These are phyloP conservation scores for Xenopus tropicalis DNA, from an alignment of 2,113 vertebrate species.

Conservation along the genomic window DNA sequence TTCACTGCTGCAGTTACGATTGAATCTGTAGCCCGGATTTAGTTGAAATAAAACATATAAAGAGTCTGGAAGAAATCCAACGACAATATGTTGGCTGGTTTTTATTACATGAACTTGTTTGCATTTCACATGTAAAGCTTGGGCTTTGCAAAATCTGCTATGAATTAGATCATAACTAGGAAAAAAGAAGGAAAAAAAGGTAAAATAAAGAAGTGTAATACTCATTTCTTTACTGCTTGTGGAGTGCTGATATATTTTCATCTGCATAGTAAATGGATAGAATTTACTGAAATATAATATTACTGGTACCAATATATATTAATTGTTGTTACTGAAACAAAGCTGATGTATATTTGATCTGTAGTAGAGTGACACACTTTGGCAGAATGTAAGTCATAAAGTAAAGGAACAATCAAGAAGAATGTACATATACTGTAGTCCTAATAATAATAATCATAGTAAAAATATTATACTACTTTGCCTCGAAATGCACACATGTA, in stretches of 20 bases:
- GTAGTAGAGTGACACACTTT: too few species aligned
- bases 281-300: not conserved
- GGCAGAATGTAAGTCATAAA: too few species aligned
- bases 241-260: conserved; percentile 3
- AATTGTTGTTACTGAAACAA: not conserved
- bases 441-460: too few species aligned
- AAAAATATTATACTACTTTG: too few species aligned
- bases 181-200: not conserved
- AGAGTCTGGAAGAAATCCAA: conserved; percentile 36
- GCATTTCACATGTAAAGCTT: conserved; percentile 43
- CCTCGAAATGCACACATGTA: too few species aligned
- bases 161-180: conserved; percentile 36
- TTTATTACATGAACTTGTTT: conserved; percentile 45
- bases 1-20: conserved; percentile 15
- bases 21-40: conserved; percentile 26
- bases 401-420: too few species aligned
- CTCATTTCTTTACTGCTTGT: not conserved
- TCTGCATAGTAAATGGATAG: not conserved
- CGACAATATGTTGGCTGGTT: conserved; percentile 42
- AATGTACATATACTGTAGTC: too few species aligned
- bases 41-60: conserved; percentile 41
- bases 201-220: not conserved
- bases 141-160: conserved; percentile 38
- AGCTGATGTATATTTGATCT: too few species aligned
- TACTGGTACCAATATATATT: not conserved